Evolutionary conservation across 2,113 vertebrate genomes (phyloP).

Genomic region (Pycnonotus jocosus): DNA sequence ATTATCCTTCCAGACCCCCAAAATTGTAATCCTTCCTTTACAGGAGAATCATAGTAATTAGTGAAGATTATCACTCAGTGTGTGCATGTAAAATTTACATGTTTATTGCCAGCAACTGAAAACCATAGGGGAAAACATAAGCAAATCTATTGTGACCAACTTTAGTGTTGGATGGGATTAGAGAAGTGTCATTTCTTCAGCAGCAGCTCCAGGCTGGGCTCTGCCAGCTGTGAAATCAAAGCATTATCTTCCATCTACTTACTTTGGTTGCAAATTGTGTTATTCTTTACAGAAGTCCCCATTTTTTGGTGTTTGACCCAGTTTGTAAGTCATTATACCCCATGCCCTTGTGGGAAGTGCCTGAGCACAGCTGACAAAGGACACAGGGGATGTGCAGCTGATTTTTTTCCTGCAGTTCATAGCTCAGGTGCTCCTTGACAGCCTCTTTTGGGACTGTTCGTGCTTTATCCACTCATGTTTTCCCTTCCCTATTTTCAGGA

Average conservation of each 20-base stretch:
- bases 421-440: not conserved
- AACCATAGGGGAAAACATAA: not conserved
- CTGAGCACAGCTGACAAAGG: fast-evolving
- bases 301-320: not conserved
- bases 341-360: fast-evolving
- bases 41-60: not conserved
- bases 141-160: not conserved
- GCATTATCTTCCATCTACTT: not conserved
- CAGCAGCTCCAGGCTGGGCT: not conserved
- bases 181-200: not conserved
- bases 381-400: fast-evolving
- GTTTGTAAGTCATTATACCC: not conserved
- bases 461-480: not conserved
- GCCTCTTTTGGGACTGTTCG: not conserved
- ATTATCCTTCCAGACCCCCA: not conserved
- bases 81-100: not conserved
- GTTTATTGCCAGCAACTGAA: not conserved
- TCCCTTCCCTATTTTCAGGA: not conserved
- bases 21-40: not conserved
- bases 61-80: not conserved
- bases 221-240: not conserved
- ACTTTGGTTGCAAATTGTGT: not conserved
- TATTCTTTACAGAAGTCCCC: not conserved
- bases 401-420: not conserved
- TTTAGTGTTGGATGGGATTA: not conserved